These are phyloP conservation scores for Takifugu bimaculatus DNA, from an alignment of 2,113 vertebrate genomes.

Conservation along the genomic window DNA sequence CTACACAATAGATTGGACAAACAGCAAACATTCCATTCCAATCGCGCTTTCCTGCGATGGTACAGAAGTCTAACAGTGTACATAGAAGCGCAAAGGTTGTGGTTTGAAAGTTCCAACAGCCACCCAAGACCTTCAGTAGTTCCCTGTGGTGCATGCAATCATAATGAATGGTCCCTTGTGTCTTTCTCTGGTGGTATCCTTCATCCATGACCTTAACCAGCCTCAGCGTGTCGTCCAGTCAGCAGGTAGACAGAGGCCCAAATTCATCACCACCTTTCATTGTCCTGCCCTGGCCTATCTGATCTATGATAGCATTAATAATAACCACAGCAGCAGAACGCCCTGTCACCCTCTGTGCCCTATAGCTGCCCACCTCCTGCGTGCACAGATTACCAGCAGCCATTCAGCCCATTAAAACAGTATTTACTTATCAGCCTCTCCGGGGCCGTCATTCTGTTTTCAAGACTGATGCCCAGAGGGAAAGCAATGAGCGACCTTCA, in stretches of 20 bases:
- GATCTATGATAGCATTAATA: constrained; percentile 78
- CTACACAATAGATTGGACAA: no score
- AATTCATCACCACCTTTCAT: constrained; percentile 70
- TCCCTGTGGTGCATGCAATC: constrained; percentile 23
- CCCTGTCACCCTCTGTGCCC: constrained; percentile 56
- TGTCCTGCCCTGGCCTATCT: constrained; percentile 64
- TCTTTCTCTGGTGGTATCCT: constrained; percentile 50
- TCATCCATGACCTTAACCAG: constrained; percentile 64
- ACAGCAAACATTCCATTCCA: no score
- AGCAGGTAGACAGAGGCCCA: constrained; percentile 53
- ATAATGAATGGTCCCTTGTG: constrained; percentile 53
- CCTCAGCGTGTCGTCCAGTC: constrained; percentile 47
- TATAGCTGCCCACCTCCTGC: constrained; percentile 32
- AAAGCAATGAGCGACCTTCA: constrained; percentile 67
- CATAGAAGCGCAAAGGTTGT: constrained; percentile 2
- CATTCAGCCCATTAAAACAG: constrained; percentile 74
- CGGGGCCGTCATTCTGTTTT: constrained; percentile 64
- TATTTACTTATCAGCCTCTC: constrained; percentile 77
- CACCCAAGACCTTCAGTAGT: constrained; percentile 35
- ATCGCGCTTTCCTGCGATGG: no score
- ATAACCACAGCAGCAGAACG: constrained; percentile 60
- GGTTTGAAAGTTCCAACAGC: constrained; percentile 25
- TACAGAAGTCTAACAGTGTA: not conserved
- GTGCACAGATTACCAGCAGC: constrained; percentile 65
- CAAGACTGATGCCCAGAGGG: constrained; percentile 64